Conservation (phyloP, 2,113 vertebrate species). For the Gnathonemus echidnorhynchus region DNA sequence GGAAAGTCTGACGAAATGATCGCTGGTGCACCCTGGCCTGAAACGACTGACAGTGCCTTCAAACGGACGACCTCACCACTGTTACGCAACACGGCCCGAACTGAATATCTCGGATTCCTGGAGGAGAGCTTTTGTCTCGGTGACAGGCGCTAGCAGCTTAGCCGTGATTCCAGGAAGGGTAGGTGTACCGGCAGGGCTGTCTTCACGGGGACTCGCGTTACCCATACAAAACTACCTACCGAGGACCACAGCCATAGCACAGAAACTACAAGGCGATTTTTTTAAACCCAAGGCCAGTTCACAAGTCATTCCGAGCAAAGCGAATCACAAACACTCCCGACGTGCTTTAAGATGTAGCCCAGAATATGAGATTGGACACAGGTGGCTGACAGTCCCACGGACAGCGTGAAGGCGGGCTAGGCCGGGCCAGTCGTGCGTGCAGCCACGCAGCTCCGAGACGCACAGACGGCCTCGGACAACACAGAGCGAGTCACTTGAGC, state of each 20-base stretch:
- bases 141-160: neutral
- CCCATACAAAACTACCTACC: slow-evolving; percentile 22
- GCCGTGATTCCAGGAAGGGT: slow-evolving; percentile 3
- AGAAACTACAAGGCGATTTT: neutral
- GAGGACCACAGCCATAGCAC: neutral
- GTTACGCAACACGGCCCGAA: neutral
- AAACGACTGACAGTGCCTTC: neutral
- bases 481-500: slow-evolving; percentile 27
- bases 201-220: neutral
- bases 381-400: neutral
- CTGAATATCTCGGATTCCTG: slow-evolving; percentile 13
- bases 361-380: neutral
- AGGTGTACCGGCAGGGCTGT: neutral
- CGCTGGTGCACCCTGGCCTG: neutral
- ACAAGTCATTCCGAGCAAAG: neutral
- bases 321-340: neutral
- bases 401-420: neutral
- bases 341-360: neutral
- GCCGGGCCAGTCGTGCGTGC: neutral
- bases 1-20: neutral
- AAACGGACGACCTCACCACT: slow-evolving; percentile 1
- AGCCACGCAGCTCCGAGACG: neutral
- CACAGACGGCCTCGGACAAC: neutral
- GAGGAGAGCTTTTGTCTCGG: slow-evolving; percentile 15
- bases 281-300: neutral